These are phyloP conservation scores for Trichopria drosophilae DNA, from an alignment of 2,888 invertebrate species.

Conservation along the genomic window DNA sequence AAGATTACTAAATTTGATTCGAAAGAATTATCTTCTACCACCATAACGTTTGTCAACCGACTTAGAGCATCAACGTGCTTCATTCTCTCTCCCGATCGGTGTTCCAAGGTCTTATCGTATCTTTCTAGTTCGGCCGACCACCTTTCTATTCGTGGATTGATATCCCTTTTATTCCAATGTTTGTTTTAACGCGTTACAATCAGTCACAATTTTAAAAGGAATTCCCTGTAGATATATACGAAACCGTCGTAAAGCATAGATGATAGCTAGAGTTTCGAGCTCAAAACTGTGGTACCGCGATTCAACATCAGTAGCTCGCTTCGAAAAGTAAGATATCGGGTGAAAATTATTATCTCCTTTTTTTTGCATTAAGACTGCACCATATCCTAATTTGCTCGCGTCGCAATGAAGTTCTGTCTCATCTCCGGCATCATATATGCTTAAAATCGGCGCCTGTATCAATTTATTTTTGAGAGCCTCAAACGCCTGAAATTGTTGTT, in stretches of 20 bases:
- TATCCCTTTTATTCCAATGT: constrained; percentile 30
- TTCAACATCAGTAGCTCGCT: no score
- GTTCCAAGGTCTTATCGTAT: constrained; percentile 29
- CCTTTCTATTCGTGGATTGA: constrained; percentile 26
- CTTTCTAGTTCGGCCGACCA: no score
- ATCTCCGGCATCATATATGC: no score
- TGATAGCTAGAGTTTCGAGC: constrained; percentile 25
- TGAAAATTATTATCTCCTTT: constrained; percentile 18
- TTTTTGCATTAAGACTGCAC: no score
- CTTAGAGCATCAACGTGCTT: constrained; percentile 26
- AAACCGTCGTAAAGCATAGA: constrained; percentile 28
- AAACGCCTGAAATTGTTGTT: background rate
- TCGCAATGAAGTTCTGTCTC: background rate
- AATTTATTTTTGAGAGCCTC: constrained; percentile 2
- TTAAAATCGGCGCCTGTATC: background rate
- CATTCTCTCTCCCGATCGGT: constrained; percentile 28
- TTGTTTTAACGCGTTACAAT: constrained; percentile 28
- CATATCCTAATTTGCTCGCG: constrained; percentile 14
- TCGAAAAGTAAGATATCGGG: constrained; percentile 26
- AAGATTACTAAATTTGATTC: background rate
- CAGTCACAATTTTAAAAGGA: constrained; percentile 31
- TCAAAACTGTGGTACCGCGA: constrained; percentile 15
- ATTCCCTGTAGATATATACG: constrained; percentile 31
- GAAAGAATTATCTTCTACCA: constrained; percentile 5
- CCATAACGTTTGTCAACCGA: constrained; percentile 1